Evolutionary conservation across 2,888 invertebrate species (phyloP).

Genomic region (Brachylomia viminalis): DNA sequence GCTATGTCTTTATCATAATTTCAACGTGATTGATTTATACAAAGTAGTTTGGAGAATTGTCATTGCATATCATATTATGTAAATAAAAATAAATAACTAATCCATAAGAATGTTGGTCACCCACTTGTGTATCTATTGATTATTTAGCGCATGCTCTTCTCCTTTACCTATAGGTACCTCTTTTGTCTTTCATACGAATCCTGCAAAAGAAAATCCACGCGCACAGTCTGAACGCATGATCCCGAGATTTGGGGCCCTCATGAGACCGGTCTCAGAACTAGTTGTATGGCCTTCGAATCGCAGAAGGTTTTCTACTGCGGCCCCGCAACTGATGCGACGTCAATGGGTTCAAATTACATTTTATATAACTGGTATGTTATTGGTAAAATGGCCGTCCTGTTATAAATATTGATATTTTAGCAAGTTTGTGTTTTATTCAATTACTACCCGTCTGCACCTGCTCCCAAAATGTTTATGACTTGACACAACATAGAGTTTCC

Average conservation of each 20-base stretch:
- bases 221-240: constrained; percentile 35
- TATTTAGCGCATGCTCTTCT: neutral
- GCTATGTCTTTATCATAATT: neutral
- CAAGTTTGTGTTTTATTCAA: constrained; percentile 13
- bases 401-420: constrained; percentile 44
- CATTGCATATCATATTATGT: neutral
- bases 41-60: neutral
- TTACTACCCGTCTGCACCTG: neutral
- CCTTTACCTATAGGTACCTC: neutral
- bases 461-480: neutral
- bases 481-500: neutral
- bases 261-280: constrained; percentile 82
- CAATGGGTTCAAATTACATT: constrained; percentile 50
- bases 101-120: too few relatives aligned
- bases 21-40: neutral
- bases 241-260: constrained; percentile 63
- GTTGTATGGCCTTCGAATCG: constrained; percentile 84
- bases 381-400: constrained; percentile 44
- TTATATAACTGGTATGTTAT: constrained; percentile 55
- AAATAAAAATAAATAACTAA: neutral
- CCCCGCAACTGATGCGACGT: constrained; percentile 73
- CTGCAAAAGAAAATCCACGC: constrained; percentile 53
- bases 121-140: neutral
- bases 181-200: constrained; percentile 13
- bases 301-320: constrained; percentile 84